Conservation (phyloP, 2,113 vertebrate genomes). For the Pseudopodoces humilis region DNA sequence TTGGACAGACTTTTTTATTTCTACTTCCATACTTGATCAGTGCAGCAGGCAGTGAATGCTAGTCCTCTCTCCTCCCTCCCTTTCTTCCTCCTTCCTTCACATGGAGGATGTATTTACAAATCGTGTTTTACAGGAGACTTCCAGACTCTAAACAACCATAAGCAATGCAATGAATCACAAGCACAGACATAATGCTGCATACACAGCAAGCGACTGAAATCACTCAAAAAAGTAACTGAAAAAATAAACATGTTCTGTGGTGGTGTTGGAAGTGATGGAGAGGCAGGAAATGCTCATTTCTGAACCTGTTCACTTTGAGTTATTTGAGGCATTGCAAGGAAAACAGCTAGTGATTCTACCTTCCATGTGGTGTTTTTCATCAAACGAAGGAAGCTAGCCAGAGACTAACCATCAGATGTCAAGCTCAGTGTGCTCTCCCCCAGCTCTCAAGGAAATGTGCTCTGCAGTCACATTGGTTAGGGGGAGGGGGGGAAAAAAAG, state of each 20-base stretch:
- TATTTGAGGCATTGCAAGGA: background rate
- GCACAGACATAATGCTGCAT: background rate
- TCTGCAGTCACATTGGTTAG: background rate
- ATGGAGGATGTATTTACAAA: constrained; percentile 16
- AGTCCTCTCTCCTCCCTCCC: background rate
- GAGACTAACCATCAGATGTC: background rate
- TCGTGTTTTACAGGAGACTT: background rate
- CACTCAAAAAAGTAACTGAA: background rate
- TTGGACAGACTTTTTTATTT: background rate
- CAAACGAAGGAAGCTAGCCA: background rate
- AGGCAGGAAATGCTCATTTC: background rate
- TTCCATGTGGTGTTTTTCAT: background rate
- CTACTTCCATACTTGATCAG: background rate
- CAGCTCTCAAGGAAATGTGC: background rate
- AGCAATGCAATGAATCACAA: constrained; percentile 43
- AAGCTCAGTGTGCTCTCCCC: background rate
- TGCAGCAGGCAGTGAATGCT: background rate
- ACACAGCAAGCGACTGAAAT: background rate
- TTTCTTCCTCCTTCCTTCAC: background rate
- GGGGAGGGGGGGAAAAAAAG: accelerated
- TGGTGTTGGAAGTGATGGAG: background rate
- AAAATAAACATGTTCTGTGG: background rate
- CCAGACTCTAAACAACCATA: background rate
- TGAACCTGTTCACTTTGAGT: background rate
- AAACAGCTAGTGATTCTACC: background rate